Base-by-base conservation (phyloP, 1,140 invertebrate genomes). In the Bombus vancouverensis region DNA sequence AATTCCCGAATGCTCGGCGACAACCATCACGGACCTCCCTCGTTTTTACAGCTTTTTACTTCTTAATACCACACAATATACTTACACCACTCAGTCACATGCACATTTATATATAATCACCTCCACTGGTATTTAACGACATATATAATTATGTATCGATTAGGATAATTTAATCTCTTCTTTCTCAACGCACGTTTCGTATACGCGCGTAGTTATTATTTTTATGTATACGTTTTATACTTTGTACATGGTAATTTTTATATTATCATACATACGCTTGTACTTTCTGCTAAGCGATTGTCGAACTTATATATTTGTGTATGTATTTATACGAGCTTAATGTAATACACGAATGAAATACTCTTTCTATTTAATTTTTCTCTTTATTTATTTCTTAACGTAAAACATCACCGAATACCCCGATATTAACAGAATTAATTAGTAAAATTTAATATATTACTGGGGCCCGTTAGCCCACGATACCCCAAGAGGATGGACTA, bases 311-410 rank as follows among this genome's bases (percentile, higher is more conserved):
- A 83, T 80, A 73, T 25, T 83, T 89, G 80, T 89, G 42, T 87
- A 83, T 32, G 71, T 89, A 89, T 89, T 88, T 89, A 89, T 88
- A 85, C 37, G 59, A 89, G 87, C 88, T 89, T 87, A 81, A 66
- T 86, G 83, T 86, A 73, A 89, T 88, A 88, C 77, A 89, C 25
- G 28, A 88, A 89, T 82, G 37, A 89, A 88, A 44, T 89, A 85
- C 28, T 85, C 73, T 88, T 88, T 78, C 68, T 88, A 88, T n/a
- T 78, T 81, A 88, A 72, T 32, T 47, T 22, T 53, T 53, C 6
- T 53, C 6, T 53, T 53, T 22, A 53, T 53, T 53, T 53, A 53
- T 53, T 1, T 53, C 18, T 53, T 53, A 53, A 22, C 6, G 22
- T 53, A 53, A 53, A 53, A 22, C 6, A 53, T 53, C 47, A 53